A percentile compares a stretch with the other conserved stretches of the same genome.
phyloP scores from a whole-genome alignment of 2,797 vertebrate genomes.

The Anguilla anguilla region DNA sequence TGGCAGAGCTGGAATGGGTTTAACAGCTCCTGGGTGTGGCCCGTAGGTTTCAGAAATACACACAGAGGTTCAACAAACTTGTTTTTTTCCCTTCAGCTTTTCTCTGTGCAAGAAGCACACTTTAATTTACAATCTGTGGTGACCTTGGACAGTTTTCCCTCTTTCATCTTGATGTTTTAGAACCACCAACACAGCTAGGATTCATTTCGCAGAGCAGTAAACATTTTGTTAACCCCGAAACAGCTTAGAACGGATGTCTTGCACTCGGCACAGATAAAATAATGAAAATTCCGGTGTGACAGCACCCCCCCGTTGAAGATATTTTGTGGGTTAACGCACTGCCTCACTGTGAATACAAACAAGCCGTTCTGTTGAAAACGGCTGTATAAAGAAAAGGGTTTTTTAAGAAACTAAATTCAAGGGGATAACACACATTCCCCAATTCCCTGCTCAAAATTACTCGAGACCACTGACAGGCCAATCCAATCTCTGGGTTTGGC shows the following conservation, averaged over 20 bases:
- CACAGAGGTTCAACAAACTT: background rate
- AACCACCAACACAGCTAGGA: background rate
- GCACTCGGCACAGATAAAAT: background rate
- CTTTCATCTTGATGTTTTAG: background rate
- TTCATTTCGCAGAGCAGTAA: background rate
- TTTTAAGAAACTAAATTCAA: background rate
- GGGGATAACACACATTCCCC: slow-evolving; percentile 21
- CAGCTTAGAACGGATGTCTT: background rate
- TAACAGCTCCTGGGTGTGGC: slow-evolving; percentile 46
- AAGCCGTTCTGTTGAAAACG: background rate
- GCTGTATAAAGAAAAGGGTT: background rate
- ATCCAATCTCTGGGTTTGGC: slow-evolving; percentile 39
- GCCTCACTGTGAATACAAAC: background rate
- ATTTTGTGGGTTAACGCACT: background rate
- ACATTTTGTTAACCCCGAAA: background rate
- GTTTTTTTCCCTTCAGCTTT: background rate
- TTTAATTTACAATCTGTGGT: background rate
- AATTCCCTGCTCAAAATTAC: slow-evolving; percentile 20
- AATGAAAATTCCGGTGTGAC: background rate
- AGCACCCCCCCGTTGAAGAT: background rate
- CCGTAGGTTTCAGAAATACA: background rate
- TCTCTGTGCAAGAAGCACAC: background rate
- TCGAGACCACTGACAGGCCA: slow-evolving; percentile 36
- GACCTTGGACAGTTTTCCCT: background rate
- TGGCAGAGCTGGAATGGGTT: slow-evolving; percentile 53